These are phyloP conservation scores for Aphelinus atriplicis DNA, from an alignment of 1,140 invertebrate species.

Conservation along the genomic window DNA sequence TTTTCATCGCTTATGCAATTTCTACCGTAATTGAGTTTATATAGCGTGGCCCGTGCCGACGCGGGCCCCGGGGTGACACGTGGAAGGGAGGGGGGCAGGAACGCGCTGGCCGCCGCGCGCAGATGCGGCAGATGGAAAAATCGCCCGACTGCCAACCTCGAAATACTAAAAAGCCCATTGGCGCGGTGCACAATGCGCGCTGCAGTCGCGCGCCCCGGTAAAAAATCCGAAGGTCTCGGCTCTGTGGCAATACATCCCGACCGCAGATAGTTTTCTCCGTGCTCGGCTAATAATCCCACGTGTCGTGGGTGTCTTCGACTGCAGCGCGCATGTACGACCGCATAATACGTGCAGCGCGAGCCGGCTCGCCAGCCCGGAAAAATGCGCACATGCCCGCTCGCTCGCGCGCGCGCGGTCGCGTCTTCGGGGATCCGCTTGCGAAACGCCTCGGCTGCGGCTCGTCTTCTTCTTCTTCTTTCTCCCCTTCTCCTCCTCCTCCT, in stretches of 20 bases:
- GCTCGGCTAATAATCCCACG: slow-evolving; percentile 9
- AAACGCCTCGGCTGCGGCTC: background rate
- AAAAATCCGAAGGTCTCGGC: slow-evolving; percentile 14
- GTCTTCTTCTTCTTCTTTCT: background rate
- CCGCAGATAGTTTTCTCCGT: slow-evolving; percentile 24
- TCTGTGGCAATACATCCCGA: background rate
- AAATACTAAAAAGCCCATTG: too few relatives aligned
- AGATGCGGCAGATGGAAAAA: background rate
- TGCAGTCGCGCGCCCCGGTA: background rate
- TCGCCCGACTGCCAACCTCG: too few relatives aligned
- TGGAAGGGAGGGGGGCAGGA: background rate
- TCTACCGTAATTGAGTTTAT: too few relatives aligned
- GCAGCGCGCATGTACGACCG: slow-evolving; percentile 1
- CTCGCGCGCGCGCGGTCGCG: background rate
- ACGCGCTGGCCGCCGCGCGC: background rate
- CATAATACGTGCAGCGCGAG: background rate
- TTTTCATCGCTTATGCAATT: too few relatives aligned
- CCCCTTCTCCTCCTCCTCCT: too few relatives aligned
- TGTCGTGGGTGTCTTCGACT: slow-evolving; percentile 27
- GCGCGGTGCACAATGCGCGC: too few relatives aligned
- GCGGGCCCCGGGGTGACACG: too few relatives aligned
- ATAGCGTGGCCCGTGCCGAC: background rate
- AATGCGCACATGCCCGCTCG: slow-evolving; percentile 15
- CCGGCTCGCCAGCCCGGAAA: background rate
- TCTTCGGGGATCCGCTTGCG: background rate